Percentiles rank a stretch among this genome's conserved stretches.
These are phyloP conservation scores for Tetrapedia diversipes DNA, from an alignment of 2,888 invertebrate genomes.

Conservation along the genomic window DNA sequence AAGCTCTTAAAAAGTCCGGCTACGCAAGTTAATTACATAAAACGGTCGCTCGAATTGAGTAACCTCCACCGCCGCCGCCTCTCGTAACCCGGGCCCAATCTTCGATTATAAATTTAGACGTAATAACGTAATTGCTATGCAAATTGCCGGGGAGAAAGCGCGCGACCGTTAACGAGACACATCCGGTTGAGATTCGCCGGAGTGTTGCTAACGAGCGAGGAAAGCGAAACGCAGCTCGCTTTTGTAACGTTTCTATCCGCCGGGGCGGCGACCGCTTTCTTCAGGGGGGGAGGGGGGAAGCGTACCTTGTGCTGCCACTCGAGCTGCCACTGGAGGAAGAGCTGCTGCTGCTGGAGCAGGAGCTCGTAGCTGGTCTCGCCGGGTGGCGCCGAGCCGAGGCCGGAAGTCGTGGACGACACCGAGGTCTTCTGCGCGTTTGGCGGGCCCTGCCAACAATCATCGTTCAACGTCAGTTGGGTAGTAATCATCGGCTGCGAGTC, in stretches of 20 bases:
- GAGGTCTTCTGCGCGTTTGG: slow-evolving; percentile 93
- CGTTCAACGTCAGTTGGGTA: slow-evolving; percentile 61
- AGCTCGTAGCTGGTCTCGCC: slow-evolving; percentile 95
- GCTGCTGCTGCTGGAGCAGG: slow-evolving; percentile 96
- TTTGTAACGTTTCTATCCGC: slow-evolving; percentile 25
- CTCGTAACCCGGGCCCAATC: slow-evolving; percentile 13
- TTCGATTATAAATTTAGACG: slow-evolving; percentile 41
- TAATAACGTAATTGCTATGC: slow-evolving; percentile 37
- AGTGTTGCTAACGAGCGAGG: slow-evolving; percentile 20
- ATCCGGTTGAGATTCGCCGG: slow-evolving; percentile 29
- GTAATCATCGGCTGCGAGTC: slow-evolving; percentile 36
- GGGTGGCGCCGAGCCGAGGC: slow-evolving; percentile 79
- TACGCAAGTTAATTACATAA: background rate
- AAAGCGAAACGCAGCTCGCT: slow-evolving; percentile 18
- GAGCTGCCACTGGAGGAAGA: slow-evolving; percentile 94
- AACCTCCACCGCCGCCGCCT: background rate
- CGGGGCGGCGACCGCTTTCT: slow-evolving; percentile 6
- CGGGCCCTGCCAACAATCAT: slow-evolving; percentile 86
- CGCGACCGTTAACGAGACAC: slow-evolving; percentile 37
- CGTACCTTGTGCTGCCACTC: slow-evolving; percentile 90
- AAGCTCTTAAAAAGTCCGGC: background rate
- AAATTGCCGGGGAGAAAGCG: slow-evolving; percentile 39
- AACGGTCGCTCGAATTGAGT: slow-evolving; percentile 15
- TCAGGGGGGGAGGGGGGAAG: background rate
- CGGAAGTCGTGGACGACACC: slow-evolving; percentile 83